phyloP scores from a whole-genome alignment of 2,113 vertebrate species.

The Scopus umbretta region DNA sequence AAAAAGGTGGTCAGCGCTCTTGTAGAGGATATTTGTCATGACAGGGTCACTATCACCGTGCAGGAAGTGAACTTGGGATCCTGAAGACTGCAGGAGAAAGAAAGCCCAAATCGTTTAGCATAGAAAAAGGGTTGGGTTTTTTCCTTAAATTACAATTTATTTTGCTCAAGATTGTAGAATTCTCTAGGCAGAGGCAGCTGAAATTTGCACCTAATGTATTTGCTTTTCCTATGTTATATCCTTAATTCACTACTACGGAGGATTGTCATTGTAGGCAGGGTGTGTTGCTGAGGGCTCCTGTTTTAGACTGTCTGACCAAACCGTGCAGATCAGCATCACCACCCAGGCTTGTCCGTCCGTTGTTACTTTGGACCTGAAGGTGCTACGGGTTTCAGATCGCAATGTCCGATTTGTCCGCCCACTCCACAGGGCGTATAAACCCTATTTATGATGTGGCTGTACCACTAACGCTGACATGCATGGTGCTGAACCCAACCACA shows the following conservation, averaged over 20 bases:
- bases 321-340: too few relatives aligned
- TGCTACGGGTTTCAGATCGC: background rate
- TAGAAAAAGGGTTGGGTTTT: background rate
- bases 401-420: fast-evolving
- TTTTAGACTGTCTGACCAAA: fast-evolving
- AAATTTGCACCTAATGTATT: background rate
- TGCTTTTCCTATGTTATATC: fast-evolving
- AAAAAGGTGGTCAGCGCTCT: too few relatives aligned
- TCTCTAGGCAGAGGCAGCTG: background rate
- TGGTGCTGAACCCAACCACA: background rate
- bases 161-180: background rate
- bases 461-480: fast-evolving
- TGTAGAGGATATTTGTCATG: fast-evolving
- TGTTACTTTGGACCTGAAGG: too few relatives aligned
- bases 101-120: background rate
- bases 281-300: fast-evolving
- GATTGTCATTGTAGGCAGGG: fast-evolving
- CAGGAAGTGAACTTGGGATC: background rate
- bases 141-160: background rate
- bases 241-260: fast-evolving
- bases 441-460: background rate
- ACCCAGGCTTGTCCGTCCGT: fast-evolving
- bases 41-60: fast-evolving
- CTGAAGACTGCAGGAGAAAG: background rate
- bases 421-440: background rate